Evolutionary conservation across 1,140 invertebrate species (phyloP), one percentile per base, ranked within the genome.

Genomic region (Scaptomyza hsui): DNA sequence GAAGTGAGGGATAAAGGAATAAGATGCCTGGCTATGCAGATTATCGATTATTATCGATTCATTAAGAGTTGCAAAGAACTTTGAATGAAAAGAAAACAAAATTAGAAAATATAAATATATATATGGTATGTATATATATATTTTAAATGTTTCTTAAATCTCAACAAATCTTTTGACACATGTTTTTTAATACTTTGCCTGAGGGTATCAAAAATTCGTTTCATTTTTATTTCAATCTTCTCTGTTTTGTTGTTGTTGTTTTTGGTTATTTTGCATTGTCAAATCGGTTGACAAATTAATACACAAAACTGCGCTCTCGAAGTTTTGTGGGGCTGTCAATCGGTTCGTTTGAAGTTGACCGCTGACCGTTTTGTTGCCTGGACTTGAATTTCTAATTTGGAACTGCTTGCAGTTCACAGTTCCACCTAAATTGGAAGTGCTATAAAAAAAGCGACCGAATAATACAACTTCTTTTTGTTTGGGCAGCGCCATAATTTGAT

Each of bases 251-350:
- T n/a, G 53, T 19, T 53, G 3, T 13, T 51, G 51, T 19, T 53
- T 16, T 41, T 5, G 29, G 37, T 19, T 12, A 61, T 61, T 52
- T 70, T 53, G 49, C 56, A 61, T 63, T 69, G 59, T 73, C 65
- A 75, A 72, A 75, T 75, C 65, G 60, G 57, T 79, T 85, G 75
- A 83, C 75, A 83, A 85, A 83, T 83, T 83, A 68, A 83, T 83
- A 82, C 62, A 80, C 69, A 77, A 64, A 67, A 72, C 75, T 79
- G 59, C 32, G 59, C 42, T 63, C 48, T 44, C 15, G 19, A 6
- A 32, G 60, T 56, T 70, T 55, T 64, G 44, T 56, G 60, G n/a
- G 29, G 21, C 51, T 70, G 60, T 70, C 67, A 70, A 70, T 70
- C 29, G 53, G 21, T 62, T 68, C 53, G 64, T 80, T 83, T 83